These are phyloP conservation scores for Oryzias woworae DNA, from an alignment of 2,113 vertebrate genomes.

Conservation along the genomic window DNA sequence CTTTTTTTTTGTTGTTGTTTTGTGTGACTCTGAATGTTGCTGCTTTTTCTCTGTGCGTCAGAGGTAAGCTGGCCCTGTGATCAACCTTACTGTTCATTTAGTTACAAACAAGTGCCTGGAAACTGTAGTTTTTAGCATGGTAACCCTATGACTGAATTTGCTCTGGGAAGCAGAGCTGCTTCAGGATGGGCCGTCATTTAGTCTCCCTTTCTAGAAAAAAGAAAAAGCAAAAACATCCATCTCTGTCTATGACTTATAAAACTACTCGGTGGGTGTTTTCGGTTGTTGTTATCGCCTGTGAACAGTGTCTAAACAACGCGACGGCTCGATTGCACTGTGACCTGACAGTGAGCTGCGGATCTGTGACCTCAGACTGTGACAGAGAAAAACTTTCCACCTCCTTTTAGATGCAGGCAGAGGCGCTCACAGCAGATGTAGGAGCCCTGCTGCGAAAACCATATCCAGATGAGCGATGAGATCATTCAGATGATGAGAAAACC, in stretches of 20 bases:
- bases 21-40: conserved; percentile 59
- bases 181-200: conserved; percentile 4
- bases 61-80: conserved; percentile 60
- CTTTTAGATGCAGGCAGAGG: conserved; percentile 53
- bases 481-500: conserved; percentile 5
- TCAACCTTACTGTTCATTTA: conserved; percentile 60
- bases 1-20: conserved; percentile 27
- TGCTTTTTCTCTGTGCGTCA: conserved; percentile 58
- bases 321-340: conserved; percentile 30
- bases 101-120: conserved; percentile 80
- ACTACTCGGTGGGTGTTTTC: conserved; percentile 46
- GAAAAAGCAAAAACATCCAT: conserved; percentile 6
- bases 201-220: conserved; percentile 50
- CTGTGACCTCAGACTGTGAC: conserved; percentile 80
- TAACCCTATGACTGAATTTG: conserved; percentile 16
- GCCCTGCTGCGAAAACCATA: conserved; percentile 40
- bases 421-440: conserved; percentile 42
- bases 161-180: conserved; percentile 16
- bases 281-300: conserved; percentile 43
- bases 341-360: conserved; percentile 52
- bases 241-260: conserved; percentile 65
- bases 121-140: conserved; percentile 56
- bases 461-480: conserved; percentile 17
- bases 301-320: conserved; percentile 34
- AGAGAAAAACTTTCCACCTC: conserved; percentile 62